Conservation (phyloP, 2,888 invertebrate species). For the Conchocele bisecta region DNA sequence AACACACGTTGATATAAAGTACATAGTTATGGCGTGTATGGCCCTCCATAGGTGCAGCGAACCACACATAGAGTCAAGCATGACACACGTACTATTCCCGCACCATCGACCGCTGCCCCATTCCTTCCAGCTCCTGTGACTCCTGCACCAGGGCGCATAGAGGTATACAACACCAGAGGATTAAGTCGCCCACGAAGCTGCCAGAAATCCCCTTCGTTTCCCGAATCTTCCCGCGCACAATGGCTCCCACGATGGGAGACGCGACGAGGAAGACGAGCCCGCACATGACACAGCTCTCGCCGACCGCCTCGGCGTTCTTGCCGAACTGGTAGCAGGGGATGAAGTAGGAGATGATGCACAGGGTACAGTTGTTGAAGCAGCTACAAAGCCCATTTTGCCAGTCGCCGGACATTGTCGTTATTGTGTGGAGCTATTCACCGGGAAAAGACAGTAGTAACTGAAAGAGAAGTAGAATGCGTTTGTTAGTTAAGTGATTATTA, state of each 20-base stretch:
- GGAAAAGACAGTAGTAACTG: too few relatives aligned
- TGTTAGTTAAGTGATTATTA: too few relatives aligned
- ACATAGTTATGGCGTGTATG: too few relatives aligned
- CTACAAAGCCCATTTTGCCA: constrained; percentile 79
- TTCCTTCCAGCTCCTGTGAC: constrained; percentile 70
- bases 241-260: constrained; percentile 66
- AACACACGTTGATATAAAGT: too few relatives aligned
- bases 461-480: too few relatives aligned
- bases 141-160: constrained; percentile 77
- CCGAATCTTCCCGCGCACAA: constrained; percentile 73
- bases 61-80: too few relatives aligned
- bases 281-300: constrained; percentile 77
- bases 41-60: too few relatives aligned
- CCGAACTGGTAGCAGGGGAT: constrained; percentile 80
- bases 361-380: constrained; percentile 78
- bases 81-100: too few relatives aligned
- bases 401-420: constrained; percentile 55
- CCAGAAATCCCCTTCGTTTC: constrained; percentile 77
- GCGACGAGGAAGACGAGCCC: constrained; percentile 73
- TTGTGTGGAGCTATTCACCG: too few relatives aligned
- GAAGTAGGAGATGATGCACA: constrained; percentile 78
- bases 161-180: constrained; percentile 72
- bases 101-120: constrained; percentile 48
- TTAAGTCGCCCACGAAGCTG: constrained; percentile 69
- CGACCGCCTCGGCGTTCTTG: constrained; percentile 78